Evolutionary conservation across 2,888 invertebrate species (phyloP), one percentile per base, ranked within the genome.

Genomic region (Elmis aenea): DNA sequence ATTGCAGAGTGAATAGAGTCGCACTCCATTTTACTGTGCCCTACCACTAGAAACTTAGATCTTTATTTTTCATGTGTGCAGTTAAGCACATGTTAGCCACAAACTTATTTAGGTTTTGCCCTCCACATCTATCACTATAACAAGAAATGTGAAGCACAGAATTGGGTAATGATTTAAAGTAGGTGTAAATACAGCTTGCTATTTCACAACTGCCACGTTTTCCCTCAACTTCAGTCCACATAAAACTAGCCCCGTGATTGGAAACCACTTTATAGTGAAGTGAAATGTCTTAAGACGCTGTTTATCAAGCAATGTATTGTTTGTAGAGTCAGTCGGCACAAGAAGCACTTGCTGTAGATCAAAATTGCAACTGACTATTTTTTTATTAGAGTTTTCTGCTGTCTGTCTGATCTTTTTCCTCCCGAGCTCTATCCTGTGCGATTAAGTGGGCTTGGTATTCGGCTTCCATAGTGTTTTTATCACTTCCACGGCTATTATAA

Each of bases 51-150:
- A 39, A 52, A 53, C 38, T 51, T 4, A 49, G 33, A 20, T 52
- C 29, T 21, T 55, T 54, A 5, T 24, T 35, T 45, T 53, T 13
- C 3, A 54, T 10, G 28, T 46, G 37, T 18, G 47, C 49, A 27
- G 22, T 20, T 24, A 53, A 24, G 23, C 42, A 49, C 47, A 57
- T 52, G 10, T 42, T 38, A 22, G 45, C 48, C 9, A 54, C 43
- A 41, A 33, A 52, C 29, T 54, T 37, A 25, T 57, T 53, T 3
- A 46, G 35, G 16, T 57, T 52, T 38, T 57, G 56, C 6, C 56
- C 57, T 6, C 46, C 51, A 29, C 52, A 57, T 26, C 51, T 31
- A 26, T 56, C 52, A 39, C 55, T 53, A 25, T 39, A 56, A 26
- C 37, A 57, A 3, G 15, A 31, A 10, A 57, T 31, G 10, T 48